Evolutionary conservation across 2,888 invertebrate genomes (phyloP).

Genomic region (Nephrotoma guestfalica): DNA sequence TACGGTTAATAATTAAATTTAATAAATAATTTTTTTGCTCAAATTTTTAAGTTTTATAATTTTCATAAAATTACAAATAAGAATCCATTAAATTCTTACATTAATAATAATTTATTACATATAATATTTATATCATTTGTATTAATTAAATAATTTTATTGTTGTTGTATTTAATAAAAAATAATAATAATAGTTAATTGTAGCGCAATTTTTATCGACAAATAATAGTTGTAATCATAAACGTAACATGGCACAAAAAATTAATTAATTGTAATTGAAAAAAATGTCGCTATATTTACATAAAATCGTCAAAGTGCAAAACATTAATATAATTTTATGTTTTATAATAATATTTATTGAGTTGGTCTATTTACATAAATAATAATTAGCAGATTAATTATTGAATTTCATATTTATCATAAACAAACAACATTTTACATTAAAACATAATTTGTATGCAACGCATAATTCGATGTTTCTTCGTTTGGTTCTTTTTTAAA

Average conservation of each 20-base stretch:
- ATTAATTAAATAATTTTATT: not conserved
- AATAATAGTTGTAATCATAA: not conserved
- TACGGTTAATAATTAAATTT: not conserved
- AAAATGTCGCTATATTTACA: not conserved
- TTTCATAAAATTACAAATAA: not conserved
- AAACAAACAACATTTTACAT: not conserved
- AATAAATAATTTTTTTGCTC: not conserved
- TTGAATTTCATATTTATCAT: not conserved
- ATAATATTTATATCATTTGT: not conserved
- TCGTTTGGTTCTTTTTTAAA: conserved; percentile 14
- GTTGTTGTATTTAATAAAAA: not conserved
- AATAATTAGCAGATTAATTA: not conserved
- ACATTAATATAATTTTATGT: not conserved
- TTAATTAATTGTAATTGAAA: not conserved
- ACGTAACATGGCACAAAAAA: not conserved
- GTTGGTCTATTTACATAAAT: not conserved
- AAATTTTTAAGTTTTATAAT: not conserved
- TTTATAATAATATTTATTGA: not conserved
- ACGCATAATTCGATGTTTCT: not conserved
- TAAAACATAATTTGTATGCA: not conserved
- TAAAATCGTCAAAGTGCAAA: not conserved
- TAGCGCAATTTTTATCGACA: not conserved
- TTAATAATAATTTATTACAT: not conserved
- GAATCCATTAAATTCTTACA: not conserved
- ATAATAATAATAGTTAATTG: not conserved